These are phyloP conservation scores for Ammospiza nelsoni DNA, from an alignment of 2,113 vertebrate genomes.

Conservation along the genomic window DNA sequence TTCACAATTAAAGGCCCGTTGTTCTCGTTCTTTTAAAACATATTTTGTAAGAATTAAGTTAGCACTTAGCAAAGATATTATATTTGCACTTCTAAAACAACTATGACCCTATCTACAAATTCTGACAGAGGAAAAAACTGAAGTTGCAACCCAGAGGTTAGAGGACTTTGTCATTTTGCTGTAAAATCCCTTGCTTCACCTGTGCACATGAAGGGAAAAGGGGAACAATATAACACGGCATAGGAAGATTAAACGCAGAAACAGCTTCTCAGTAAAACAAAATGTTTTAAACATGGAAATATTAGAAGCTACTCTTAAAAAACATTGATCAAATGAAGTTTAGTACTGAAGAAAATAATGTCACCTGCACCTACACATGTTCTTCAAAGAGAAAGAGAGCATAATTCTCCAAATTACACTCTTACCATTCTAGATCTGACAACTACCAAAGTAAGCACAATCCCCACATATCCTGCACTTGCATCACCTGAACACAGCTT, in stretches of 20 bases:
- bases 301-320: neutral
- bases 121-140: neutral
- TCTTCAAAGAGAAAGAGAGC: neutral
- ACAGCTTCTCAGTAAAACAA: neutral
- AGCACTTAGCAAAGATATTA: neutral
- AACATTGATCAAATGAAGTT: neutral
- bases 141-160: neutral
- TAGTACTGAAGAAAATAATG: neutral
- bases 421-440: neutral
- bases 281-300: neutral
- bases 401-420: neutral
- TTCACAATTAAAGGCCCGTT: neutral
- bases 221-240: neutral
- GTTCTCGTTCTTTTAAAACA: neutral
- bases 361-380: neutral
- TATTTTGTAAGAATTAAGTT: neutral
- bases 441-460: accelerated
- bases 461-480: accelerated
- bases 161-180: neutral
- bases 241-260: neutral
- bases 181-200: neutral
- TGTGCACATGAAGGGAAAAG: accelerated
- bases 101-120: neutral
- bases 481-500: neutral
- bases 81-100: neutral